Base-by-base conservation (phyloP, 2,113 vertebrate genomes). In the Channa maculata region DNA sequence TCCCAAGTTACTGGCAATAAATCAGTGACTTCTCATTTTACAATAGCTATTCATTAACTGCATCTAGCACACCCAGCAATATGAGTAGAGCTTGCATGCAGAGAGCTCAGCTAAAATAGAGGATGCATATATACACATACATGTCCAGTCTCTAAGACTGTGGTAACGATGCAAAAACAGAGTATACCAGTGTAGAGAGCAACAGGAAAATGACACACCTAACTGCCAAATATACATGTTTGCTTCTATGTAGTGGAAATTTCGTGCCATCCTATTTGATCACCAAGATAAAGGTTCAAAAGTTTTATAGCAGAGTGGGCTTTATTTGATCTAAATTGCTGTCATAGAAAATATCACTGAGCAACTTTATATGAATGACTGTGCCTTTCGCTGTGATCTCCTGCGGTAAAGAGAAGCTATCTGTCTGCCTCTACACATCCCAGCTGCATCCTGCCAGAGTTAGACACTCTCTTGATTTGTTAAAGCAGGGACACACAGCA, bases 301-400 rank as follows among this genome's bases (percentile, higher is more conserved):
- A 60, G 14, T 8, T 55, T 38, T 65, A 13, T 75, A 64, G 62
- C 43, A 75, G 7, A 80, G 41, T 14, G 7, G 37, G 9, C 4
- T 38, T 46, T 11, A 44, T 64, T 64, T 63, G 38, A 68, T 68
- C 38, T 38, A 12, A 24, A 1, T 34, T 10, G 45, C 64, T 57
- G 34, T 53, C 11, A 13, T 13, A 50, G 33, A 76, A 66, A 62
- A 68, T 45, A 52, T 72, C 7, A 43, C 53, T 57, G 77, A 15
- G 44, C 11, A 38, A 10, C 52, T 62, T 69, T 37, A 15, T 53
- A 62, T 65, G 57, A 38, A 59, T 11, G 37, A 48, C 44, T 65
- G n/a, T n/a, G 51, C 39, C 52, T 79, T 59, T 77, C 67, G 51
- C 79, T 72, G 52, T 68, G 67, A 84, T 87, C 75, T 54, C 9